These are phyloP conservation scores for Pomatostomus ruficeps DNA, from an alignment of 2,113 vertebrate genomes.

Conservation along the genomic window DNA sequence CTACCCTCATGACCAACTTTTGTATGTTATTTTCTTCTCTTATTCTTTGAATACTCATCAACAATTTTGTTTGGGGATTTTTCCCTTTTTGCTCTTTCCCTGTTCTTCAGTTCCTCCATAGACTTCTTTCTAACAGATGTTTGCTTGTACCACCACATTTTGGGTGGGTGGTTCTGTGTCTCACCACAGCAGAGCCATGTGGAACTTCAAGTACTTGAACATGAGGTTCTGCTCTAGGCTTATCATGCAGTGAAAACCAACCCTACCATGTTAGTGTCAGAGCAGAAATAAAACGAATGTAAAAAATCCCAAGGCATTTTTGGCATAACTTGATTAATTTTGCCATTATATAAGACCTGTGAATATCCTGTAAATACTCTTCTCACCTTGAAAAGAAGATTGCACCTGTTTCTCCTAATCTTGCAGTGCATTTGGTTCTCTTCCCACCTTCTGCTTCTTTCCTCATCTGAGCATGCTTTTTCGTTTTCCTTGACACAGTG, in stretches of 20 bases:
- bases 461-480: not conserved
- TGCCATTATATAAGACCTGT: not conserved
- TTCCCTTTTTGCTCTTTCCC: not conserved
- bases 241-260: not conserved
- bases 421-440: not conserved
- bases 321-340: not conserved
- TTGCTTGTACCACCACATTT: not conserved
- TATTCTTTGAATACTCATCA: not conserved
- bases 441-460: not conserved
- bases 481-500: not conserved
- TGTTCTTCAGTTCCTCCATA: not conserved
- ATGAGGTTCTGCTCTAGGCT: not conserved
- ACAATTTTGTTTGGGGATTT: not conserved
- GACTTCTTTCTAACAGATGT: not conserved
- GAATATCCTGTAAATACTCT: not conserved
- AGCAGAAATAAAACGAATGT: not conserved
- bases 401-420: slow-evolving; percentile 2
- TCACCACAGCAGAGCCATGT: not conserved
- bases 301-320: not conserved
- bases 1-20: not conserved
- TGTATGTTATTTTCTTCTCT: not conserved
- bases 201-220: not conserved
- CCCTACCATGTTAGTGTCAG: not conserved
- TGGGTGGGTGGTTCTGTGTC: not conserved
- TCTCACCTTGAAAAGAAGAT: slow-evolving; percentile 2